Percentiles rank a stretch among this genome's conserved stretches.
Evolutionary conservation across 2,888 invertebrate species (phyloP).

Genomic region (Apamea epomidion): DNA sequence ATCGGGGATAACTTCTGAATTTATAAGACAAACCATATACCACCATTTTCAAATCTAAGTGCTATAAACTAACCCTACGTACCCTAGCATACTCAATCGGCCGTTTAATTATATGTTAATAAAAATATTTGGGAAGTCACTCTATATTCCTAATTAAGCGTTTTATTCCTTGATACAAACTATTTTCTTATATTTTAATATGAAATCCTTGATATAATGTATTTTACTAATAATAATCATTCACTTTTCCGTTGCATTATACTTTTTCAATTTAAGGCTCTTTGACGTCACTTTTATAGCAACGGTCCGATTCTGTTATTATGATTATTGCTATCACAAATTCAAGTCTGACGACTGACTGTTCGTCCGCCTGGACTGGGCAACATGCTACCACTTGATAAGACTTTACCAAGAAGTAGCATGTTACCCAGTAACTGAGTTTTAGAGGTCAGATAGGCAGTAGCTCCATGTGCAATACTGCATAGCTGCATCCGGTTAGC

Average conservation of each 20-base stretch:
- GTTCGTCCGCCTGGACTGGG: too few species aligned
- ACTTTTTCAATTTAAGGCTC: conserved; percentile 11
- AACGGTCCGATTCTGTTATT: conserved; percentile 3
- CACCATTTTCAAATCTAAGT: background rate
- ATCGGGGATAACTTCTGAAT: background rate
- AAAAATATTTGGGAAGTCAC: background rate
- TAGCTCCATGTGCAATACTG: background rate
- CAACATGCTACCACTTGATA: too few species aligned
- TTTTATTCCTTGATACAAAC: conserved; percentile 3
- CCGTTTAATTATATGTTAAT: background rate
- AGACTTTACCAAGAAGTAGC: too few species aligned
- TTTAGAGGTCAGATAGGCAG: background rate
- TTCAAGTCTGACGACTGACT: background rate
- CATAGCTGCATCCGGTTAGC: background rate
- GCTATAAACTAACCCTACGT: background rate
- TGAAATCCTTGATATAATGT: background rate
- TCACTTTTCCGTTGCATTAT: background rate
- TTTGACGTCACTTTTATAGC: background rate
- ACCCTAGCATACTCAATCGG: background rate
- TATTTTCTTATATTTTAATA: background rate
- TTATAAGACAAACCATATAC: conserved; percentile 2
- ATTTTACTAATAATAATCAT: background rate
- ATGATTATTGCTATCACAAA: background rate
- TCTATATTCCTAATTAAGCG: background rate
- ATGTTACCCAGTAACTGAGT: background rate